These are phyloP conservation scores for Apis mellifera DNA, from an alignment of 1,140 invertebrate species.

Conservation along the genomic window Amel_HAv3.1 CM009936.2:4757001-4757500, in stretches of 20 bases:
- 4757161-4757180: too few relatives aligned
- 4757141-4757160: too few relatives aligned
- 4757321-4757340: constrained; percentile 13
- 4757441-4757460: constrained; percentile 36
- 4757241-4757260: not conserved
- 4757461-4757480: constrained; percentile 29
- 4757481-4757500: constrained; percentile 28
- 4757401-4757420: not conserved
- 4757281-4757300: not conserved
- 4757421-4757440: constrained; percentile 23
- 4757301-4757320: not conserved
- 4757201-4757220: too few relatives aligned
- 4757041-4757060: not conserved
- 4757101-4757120: too few relatives aligned
- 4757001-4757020: not conserved
- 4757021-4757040: not conserved
- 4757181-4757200: too few relatives aligned
- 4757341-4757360: not conserved
- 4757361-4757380: not conserved
- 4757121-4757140: too few relatives aligned
- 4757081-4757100: too few relatives aligned
- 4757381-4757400: not conserved
- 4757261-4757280: too few relatives aligned
- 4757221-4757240: too few relatives aligned
- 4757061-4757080: too few relatives aligned